Evolutionary conservation across 1,140 invertebrate genomes (phyloP).

Genomic region (Planococcus citri): DNA sequence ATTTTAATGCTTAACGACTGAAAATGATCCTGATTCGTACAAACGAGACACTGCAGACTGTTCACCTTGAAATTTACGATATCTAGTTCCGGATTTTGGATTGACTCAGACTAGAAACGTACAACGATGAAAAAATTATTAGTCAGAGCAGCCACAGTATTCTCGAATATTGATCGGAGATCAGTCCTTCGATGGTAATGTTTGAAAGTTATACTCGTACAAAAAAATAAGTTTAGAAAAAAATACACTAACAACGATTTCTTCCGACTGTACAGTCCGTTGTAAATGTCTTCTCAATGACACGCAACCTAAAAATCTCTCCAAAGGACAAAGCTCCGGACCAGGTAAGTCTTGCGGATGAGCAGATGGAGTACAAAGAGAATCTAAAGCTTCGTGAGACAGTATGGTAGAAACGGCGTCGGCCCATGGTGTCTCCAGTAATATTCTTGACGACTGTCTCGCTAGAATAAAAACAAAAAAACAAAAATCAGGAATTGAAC

Average conservation of each 20-base stretch:
- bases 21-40: conserved; percentile 69
- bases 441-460: conserved; percentile 48
- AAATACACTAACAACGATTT: conserved; percentile 32
- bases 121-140: too few species aligned
- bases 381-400: conserved; percentile 75
- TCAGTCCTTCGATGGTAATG: too few species aligned
- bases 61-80: conserved; percentile 82
- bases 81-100: conserved; percentile 66
- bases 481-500: too few species aligned
- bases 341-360: conserved; percentile 56
- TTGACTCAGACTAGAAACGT: conserved; percentile 53
- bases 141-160: too few species aligned
- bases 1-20: conserved; percentile 85
- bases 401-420: conserved; percentile 82
- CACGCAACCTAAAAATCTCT: conserved; percentile 86
- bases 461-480: too few species aligned
- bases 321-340: conserved; percentile 58
- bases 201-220: too few species aligned
- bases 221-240: too few species aligned
- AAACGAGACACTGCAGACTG: conserved; percentile 68
- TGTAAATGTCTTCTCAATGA: conserved; percentile 78
- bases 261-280: conserved; percentile 68
- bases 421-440: conserved; percentile 75
- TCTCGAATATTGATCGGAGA: too few species aligned
- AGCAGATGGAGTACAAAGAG: conserved; percentile 62